Percentiles rank a stretch among this genome's conserved stretches.
Conservation (phyloP, 53 echinoderm and acorn worm genomes). For the Actinopyga echinites region DNA sequence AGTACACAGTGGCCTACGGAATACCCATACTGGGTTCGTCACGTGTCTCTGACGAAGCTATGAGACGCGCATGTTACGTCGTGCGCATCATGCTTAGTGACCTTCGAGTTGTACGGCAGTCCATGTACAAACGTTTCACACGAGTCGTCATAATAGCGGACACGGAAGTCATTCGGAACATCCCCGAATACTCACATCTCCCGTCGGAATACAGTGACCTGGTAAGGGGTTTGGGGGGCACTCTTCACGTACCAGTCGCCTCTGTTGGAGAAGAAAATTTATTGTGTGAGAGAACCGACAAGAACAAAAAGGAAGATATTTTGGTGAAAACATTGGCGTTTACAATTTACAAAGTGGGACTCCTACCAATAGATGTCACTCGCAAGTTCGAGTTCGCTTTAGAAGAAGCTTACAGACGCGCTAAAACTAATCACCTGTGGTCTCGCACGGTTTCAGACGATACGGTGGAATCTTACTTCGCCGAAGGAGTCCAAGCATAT, state of each 20-base stretch:
- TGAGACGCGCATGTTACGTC: constrained; percentile 88
- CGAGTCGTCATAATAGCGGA: constrained; percentile 66
- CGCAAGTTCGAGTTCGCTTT: constrained; percentile 52
- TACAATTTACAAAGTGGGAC: constrained; percentile 66
- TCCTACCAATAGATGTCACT: constrained; percentile 17
- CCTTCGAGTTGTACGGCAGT: constrained; percentile 70
- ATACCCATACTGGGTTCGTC: constrained; percentile 82
- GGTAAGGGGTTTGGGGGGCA: constrained; percentile 71
- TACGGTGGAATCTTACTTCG: constrained; percentile 61
- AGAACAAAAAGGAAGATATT: constrained; percentile 62
- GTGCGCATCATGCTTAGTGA: constrained; percentile 82
- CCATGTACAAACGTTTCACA: constrained; percentile 56
- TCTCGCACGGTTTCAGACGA: constrained; percentile 47
- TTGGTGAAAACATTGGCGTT: constrained; percentile 76
- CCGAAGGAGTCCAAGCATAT: constrained; percentile 71
- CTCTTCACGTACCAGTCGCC: constrained; percentile 81
- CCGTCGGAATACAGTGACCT: constrained; percentile 37
- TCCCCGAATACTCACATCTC: constrained; percentile 79
- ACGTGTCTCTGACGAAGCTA: constrained; percentile 68
- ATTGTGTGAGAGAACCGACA: constrained; percentile 69
- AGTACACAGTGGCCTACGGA: constrained; percentile 88
- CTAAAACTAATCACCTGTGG: constrained; percentile 67
- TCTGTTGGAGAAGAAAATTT: constrained; percentile 88
- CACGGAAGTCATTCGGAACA: constrained; percentile 49
- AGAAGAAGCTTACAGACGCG: constrained; percentile 68